Conservation (phyloP, 2,888 invertebrate genomes). For the Folsomia manolachei region DNA sequence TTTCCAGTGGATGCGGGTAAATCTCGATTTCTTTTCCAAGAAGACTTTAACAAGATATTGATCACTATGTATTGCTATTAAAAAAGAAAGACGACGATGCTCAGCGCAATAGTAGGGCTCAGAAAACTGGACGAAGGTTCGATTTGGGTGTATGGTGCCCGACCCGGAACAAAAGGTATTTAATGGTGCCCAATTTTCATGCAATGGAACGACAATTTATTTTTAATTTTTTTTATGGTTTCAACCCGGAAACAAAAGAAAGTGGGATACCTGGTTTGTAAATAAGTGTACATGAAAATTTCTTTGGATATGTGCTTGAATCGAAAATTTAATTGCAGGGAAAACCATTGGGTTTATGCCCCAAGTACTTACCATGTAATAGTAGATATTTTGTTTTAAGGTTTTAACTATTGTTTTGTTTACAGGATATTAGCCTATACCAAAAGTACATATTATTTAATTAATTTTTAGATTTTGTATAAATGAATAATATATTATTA, state of each 20-base stretch:
- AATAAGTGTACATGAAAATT: background rate
- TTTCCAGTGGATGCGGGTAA: conserved; percentile 78
- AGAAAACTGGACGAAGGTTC: conserved; percentile 53
- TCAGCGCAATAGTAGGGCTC: conserved; percentile 54
- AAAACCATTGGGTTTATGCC: conserved; percentile 57
- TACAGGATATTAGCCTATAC: background rate
- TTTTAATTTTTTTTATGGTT: no score
- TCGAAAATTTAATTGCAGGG: conserved; percentile 52
- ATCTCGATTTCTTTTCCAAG: no score
- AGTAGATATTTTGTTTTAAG: background rate
- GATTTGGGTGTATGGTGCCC: conserved; percentile 54
- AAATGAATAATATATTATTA: background rate
- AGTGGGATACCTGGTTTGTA: conserved; percentile 54
- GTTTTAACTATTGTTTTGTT: background rate
- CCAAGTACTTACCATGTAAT: conserved; percentile 3
- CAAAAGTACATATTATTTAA: background rate
- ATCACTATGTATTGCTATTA: no score
- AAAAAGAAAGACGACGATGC: conserved; percentile 54
- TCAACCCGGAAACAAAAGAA: conserved; percentile 53
- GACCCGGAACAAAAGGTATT: conserved; percentile 53
- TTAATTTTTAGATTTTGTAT: background rate
- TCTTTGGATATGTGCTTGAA: background rate
- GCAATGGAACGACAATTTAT: no score
- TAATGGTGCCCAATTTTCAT: no score
- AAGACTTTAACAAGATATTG: no score